Conservation (phyloP, 1,140 invertebrate species). For the Brachionus plicatilis region DNA sequence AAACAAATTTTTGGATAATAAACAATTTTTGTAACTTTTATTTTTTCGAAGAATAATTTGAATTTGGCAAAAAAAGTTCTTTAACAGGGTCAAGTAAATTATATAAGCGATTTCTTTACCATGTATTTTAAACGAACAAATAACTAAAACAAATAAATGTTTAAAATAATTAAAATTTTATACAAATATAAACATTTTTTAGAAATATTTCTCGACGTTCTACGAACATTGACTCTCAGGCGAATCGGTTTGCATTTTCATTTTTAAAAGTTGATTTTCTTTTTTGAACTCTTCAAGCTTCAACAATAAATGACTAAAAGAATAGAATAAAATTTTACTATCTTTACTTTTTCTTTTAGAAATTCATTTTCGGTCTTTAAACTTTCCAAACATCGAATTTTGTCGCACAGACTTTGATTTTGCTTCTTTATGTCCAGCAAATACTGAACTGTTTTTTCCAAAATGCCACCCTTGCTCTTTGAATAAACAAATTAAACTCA, state of each 20-base stretch:
- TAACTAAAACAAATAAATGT: background rate
- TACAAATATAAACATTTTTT: background rate
- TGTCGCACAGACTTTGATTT: conserved; percentile 8
- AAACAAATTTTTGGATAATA: too few relatives aligned
- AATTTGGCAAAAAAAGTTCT: too few relatives aligned
- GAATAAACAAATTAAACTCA: background rate
- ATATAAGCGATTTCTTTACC: background rate
- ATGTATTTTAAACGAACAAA: background rate
- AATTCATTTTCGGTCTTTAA: conserved; percentile 3
- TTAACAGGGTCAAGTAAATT: background rate
- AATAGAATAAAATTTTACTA: background rate
- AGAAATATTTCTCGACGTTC: background rate
- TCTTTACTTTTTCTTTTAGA: background rate
- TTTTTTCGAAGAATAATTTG: too few relatives aligned
- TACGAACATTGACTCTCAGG: background rate
- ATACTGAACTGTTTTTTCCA: conserved; percentile 30
- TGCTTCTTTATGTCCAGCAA: background rate
- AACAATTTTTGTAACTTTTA: too few relatives aligned
- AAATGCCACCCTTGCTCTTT: conserved; percentile 26
- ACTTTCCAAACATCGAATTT: background rate
- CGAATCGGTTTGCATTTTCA: background rate
- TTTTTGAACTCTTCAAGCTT: background rate
- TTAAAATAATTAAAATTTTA: background rate
- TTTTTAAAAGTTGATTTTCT: conserved; percentile 27
- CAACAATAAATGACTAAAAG: background rate